These are phyloP conservation scores for Ochropleura plecta DNA, from an alignment of 2,888 invertebrate genomes.

Conservation along the genomic window DNA sequence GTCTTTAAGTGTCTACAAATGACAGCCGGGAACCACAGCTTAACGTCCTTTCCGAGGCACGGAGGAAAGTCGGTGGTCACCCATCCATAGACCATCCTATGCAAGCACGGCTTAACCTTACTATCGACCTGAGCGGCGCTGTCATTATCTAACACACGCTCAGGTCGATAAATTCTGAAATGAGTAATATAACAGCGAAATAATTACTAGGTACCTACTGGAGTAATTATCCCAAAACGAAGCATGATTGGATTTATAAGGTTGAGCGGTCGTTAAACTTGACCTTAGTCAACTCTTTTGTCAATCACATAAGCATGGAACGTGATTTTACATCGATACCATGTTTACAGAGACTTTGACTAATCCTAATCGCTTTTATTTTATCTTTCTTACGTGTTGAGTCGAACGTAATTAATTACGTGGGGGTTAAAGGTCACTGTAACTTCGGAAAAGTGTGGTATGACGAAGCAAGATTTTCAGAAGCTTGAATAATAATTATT, in stretches of 20 bases:
- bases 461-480: conserved; percentile 6
- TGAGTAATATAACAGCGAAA: neutral
- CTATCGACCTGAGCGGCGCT: no score
- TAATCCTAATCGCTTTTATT: conserved; percentile 13
- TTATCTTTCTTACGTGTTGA: conserved; percentile 9
- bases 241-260: conserved; percentile 18
- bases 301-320: conserved; percentile 46
- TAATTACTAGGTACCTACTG: neutral
- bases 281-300: conserved; percentile 37
- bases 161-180: neutral
- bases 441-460: conserved; percentile 5
- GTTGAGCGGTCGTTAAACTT: conserved; percentile 37
- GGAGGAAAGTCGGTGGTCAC: no score
- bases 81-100: no score
- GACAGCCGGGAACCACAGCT: no score
- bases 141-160: no score
- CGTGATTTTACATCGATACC: conserved; percentile 49
- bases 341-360: conserved; percentile 28
- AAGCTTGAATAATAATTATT: neutral
- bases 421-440: conserved; percentile 45
- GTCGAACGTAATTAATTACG: conserved; percentile 21
- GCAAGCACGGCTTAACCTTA: no score
- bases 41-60: no score
- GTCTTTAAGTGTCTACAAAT: no score
- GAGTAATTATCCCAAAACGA: conserved; percentile 1